phyloP scores from a whole-genome alignment of 2,797 vertebrate genomes.

The Xyrichtys novacula region DNA sequence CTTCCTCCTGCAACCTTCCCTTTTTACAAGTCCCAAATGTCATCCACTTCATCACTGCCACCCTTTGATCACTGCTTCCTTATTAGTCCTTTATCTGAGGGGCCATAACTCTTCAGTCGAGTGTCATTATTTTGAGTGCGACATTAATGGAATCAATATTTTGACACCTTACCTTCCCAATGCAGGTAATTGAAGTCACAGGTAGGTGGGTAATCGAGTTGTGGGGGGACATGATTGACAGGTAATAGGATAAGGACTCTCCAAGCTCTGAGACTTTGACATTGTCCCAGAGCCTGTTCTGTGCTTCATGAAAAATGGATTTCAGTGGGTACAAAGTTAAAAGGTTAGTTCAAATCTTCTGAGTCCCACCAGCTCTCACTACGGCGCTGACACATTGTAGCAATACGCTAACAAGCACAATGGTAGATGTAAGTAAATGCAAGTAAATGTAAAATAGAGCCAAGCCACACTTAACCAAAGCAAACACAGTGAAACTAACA shows the following conservation, averaged over 20 bases:
- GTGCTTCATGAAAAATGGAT: constrained; percentile 46
- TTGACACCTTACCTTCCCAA: constrained; percentile 72
- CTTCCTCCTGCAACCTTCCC: constrained; percentile 50
- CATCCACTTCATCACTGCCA: constrained; percentile 75
- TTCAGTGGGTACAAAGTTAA: constrained; percentile 4
- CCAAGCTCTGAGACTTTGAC: constrained; percentile 35
- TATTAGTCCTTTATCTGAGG: constrained; percentile 68
- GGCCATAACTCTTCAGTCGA: constrained; percentile 64
- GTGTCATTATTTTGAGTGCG: constrained; percentile 76
- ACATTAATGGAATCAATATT: constrained; percentile 81
- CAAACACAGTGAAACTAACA: not conserved
- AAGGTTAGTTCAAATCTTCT: constrained; percentile 1
- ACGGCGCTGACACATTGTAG: not conserved
- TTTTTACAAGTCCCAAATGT: constrained; percentile 74
- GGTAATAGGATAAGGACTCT: constrained; percentile 70
- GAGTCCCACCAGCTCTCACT: not conserved
- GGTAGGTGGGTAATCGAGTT: constrained; percentile 65
- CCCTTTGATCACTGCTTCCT: constrained; percentile 70
- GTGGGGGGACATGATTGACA: constrained; percentile 62
- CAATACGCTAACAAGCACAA: not conserved
- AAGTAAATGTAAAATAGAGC: too few relatives aligned
- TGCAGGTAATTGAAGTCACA: constrained; percentile 71
- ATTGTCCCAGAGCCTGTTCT: constrained; percentile 36
- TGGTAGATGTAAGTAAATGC: too few relatives aligned
- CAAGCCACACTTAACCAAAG: not conserved